Evolutionary conservation across 2,113 vertebrate species (phyloP).

Genomic region (Lamprotornis superbus): DNA sequence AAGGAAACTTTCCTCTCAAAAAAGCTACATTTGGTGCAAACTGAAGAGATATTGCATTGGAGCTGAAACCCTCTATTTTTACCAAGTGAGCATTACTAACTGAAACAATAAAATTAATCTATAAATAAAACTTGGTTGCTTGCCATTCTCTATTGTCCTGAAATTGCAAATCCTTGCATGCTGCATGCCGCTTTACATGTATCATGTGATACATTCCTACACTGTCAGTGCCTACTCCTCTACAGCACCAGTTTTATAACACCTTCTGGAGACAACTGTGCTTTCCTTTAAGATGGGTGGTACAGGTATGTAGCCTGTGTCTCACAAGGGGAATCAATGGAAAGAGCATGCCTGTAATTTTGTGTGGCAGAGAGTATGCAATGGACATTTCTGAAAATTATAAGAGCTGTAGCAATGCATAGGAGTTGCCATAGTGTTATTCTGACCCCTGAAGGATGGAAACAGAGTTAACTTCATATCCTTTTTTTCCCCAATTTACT

Average conservation of each 20-base stretch:
- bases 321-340: constrained; percentile 38
- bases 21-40: not conserved
- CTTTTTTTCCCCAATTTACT: constrained; percentile 43
- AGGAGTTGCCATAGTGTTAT: constrained; percentile 75
- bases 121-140: not conserved
- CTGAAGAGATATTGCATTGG: not conserved
- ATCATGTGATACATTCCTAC: not conserved
- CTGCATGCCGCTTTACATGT: not conserved
- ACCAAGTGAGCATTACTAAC: not conserved
- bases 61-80: not conserved
- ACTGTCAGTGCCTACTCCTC: not conserved
- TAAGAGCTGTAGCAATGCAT: constrained; percentile 52
- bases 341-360: not conserved
- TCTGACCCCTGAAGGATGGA: constrained; percentile 85
- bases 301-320: not conserved
- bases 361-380: not conserved
- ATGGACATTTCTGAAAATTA: constrained; percentile 55
- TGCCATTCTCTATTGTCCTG: not conserved
- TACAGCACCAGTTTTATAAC: constrained; percentile 19
- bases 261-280: not conserved
- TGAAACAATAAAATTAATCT: not conserved
- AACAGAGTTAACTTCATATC: constrained; percentile 75
- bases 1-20: not conserved
- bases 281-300: not conserved
- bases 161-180: constrained; percentile 13